A percentile compares a stretch with the other conserved stretches of the same genome.
Evolutionary conservation across 2,888 invertebrate species (phyloP).

Genomic region (Augochlorella aurata): DNA sequence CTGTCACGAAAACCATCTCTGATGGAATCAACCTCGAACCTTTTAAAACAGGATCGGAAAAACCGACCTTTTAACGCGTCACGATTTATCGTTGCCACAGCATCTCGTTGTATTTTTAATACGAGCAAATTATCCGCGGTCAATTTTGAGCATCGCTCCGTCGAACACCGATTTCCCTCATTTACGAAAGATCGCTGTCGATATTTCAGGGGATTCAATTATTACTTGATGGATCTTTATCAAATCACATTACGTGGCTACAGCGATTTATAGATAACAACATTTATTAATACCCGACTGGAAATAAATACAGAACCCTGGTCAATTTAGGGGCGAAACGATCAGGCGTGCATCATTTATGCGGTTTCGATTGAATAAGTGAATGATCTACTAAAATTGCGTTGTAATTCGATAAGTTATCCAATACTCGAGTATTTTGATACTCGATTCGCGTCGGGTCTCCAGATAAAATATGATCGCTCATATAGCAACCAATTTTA

Average conservation of each 20-base stretch:
- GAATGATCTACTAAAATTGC: neutral
- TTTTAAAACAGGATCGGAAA: slow-evolving; percentile 58
- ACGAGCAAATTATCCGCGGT: neutral
- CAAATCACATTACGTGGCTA: neutral
- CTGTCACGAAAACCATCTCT: slow-evolving; percentile 36
- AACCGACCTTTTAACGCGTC: slow-evolving; percentile 40
- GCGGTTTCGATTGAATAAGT: neutral
- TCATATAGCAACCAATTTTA: neutral
- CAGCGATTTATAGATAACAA: neutral
- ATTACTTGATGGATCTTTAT: neutral
- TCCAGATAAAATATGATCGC: neutral
- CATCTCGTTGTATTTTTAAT: slow-evolving; percentile 19
- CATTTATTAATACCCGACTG: slow-evolving; percentile 11
- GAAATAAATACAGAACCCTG: neutral
- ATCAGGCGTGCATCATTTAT: neutral
- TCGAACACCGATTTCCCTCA: neutral
- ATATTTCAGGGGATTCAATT: neutral
- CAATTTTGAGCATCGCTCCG: neutral
- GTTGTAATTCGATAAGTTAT: neutral
- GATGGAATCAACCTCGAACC: slow-evolving; percentile 57
- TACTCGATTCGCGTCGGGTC: neutral
- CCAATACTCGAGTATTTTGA: neutral
- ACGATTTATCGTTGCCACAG: slow-evolving; percentile 24
- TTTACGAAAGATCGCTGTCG: neutral
- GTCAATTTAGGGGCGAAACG: neutral